Percentiles rank a stretch among this genome's conserved stretches.
Evolutionary conservation across 2,888 invertebrate genomes (phyloP).

Genomic region (Malacosoma neustria): DNA sequence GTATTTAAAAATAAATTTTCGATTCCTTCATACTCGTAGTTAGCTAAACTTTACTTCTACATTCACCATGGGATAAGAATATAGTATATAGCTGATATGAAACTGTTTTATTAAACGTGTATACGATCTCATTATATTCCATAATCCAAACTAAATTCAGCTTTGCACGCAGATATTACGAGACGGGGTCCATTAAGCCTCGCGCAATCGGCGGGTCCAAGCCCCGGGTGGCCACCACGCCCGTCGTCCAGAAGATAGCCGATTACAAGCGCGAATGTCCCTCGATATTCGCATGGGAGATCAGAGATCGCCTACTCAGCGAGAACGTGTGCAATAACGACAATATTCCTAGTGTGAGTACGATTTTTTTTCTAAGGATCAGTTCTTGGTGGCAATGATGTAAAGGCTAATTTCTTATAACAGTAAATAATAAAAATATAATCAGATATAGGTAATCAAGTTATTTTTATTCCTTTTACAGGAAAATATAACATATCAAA

Average conservation of each 20-base stretch:
- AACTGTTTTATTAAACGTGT: no score
- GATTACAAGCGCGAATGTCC: slow-evolving; percentile 98
- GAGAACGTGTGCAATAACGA: slow-evolving; percentile 98
- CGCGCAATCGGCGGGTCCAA: slow-evolving; percentile 98
- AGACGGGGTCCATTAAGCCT: slow-evolving; percentile 97
- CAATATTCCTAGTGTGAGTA: slow-evolving; percentile 98
- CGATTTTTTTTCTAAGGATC: slow-evolving; percentile 6
- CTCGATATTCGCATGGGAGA: slow-evolving; percentile 99
- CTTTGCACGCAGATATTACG: slow-evolving; percentile 89
- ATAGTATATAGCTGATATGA: no score
- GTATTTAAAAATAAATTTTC: no score
- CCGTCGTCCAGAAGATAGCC: slow-evolving; percentile 95
- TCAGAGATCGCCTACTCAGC: slow-evolving; percentile 92
- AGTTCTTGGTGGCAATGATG: no score
- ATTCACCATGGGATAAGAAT: no score
- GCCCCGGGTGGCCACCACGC: slow-evolving; percentile 94
- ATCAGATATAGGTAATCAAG: no score
- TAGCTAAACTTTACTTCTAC: no score
- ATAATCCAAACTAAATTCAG: slow-evolving; percentile 63
- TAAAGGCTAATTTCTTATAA: no score
- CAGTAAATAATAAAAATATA: no score
- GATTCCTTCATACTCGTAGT: no score
- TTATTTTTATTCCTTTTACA: no score
- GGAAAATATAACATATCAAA: no score
- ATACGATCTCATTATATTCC: slow-evolving; percentile 35